A percentile compares a stretch with the other conserved stretches of the same genome.
Evolutionary conservation across 2,113 vertebrate species (phyloP).

Genomic region (Promerops cafer): DNA sequence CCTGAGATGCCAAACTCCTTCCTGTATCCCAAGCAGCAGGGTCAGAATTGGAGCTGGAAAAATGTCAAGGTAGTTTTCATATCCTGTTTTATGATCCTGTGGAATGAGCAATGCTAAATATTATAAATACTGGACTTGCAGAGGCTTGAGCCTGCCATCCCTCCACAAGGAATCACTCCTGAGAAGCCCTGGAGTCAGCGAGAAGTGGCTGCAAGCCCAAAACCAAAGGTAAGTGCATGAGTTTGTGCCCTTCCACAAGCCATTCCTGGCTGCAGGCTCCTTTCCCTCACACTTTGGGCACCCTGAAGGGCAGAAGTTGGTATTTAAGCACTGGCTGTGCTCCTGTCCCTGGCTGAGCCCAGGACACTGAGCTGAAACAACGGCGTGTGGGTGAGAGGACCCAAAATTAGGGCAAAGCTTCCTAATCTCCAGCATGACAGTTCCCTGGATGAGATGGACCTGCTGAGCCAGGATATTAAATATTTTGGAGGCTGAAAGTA

Average conservation of each 20-base stretch:
- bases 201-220: background rate
- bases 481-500: background rate
- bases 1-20: background rate
- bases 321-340: background rate
- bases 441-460: background rate
- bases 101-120: conserved; percentile 26
- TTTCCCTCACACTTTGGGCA: accelerated
- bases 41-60: background rate
- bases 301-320: background rate
- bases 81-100: background rate
- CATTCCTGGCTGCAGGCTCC: background rate
- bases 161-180: background rate
- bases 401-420: background rate
- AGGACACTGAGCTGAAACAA: background rate
- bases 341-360: background rate
- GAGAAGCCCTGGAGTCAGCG: conserved; percentile 4
- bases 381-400: accelerated
- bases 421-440: background rate
- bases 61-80: background rate
- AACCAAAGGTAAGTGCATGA: conserved; percentile 37
- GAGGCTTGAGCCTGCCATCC: conserved; percentile 65
- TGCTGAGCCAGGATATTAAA: background rate
- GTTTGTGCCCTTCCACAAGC: accelerated
- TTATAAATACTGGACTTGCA: conserved; percentile 59
- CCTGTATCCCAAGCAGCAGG: background rate